These are phyloP conservation scores for Tinamus guttatus DNA, from an alignment of 2,113 vertebrate species.

Conservation along the genomic window DNA sequence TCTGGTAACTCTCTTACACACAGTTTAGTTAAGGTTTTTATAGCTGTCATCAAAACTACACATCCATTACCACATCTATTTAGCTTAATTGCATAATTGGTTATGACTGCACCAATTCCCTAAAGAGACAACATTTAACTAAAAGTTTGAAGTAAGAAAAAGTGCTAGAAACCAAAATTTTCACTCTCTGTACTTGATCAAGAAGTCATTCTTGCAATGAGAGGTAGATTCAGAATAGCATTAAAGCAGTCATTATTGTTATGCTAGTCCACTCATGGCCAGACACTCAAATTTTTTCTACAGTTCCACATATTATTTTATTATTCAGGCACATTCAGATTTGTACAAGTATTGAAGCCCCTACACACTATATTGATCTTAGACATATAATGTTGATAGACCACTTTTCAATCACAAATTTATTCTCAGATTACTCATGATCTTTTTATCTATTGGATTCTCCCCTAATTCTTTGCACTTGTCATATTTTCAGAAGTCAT, in stretches of 20 bases:
- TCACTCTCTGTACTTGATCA: neutral
- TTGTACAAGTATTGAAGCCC: neutral
- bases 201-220: neutral
- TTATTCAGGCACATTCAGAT: neutral
- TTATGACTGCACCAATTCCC: conserved; percentile 16
- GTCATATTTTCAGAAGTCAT: neutral
- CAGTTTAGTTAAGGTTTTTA: conserved; percentile 19
- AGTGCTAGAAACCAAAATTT: neutral
- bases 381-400: neutral
- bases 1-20: neutral
- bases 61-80: neutral
- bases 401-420: neutral
- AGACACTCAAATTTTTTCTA: neutral
- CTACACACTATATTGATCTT: neutral
- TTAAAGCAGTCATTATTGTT: neutral
- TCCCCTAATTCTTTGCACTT: neutral
- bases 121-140: neutral
- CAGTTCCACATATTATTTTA: neutral
- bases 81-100: conserved; percentile 37
- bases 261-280: neutral
- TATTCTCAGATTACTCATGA: neutral
- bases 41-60: conserved; percentile 31
- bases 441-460: neutral
- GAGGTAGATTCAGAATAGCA: neutral
- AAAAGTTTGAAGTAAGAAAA: neutral